phyloP scores from a whole-genome alignment of 2,888 invertebrate genomes.

The Acleris sparsana region DNA sequence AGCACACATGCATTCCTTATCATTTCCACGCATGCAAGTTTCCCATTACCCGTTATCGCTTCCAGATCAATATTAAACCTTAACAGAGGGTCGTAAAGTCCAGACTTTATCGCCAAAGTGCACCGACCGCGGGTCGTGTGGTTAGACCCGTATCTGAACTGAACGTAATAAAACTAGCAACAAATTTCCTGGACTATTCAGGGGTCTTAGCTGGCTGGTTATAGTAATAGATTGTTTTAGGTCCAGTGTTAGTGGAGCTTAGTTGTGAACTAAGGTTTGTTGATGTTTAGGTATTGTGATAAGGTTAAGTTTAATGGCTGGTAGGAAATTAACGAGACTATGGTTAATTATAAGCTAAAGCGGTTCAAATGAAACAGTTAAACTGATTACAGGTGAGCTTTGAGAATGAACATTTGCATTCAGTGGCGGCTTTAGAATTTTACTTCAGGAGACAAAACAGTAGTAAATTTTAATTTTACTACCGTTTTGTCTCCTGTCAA shows the following conservation, averaged over 20 bases:
- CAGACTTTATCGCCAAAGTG: conserved; percentile 40
- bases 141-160: conserved; percentile 48
- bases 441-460: too few species aligned
- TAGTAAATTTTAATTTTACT: too few species aligned
- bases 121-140: conserved; percentile 41
- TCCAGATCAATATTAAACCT: conserved; percentile 24
- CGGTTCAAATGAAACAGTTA: too few species aligned
- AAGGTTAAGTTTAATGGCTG: too few species aligned
- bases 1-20: conserved; percentile 10
- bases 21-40: conserved; percentile 18
- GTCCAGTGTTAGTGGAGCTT: conserved; percentile 6
- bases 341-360: too few species aligned
- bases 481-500: too few species aligned
- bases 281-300: too few species aligned
- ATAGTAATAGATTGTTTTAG: neutral
- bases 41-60: conserved; percentile 18
- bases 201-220: conserved; percentile 27
- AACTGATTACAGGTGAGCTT: too few species aligned
- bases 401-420: too few species aligned
- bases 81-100: conserved; percentile 38
- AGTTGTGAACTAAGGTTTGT: neutral
- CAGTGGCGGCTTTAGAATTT: too few species aligned
- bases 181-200: conserved; percentile 48
- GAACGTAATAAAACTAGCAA: conserved; percentile 52
- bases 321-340: too few species aligned